These are phyloP conservation scores for Hipposideros armiger DNA, from an alignment of 2,113 vertebrate genomes.

Conservation along the genomic window DNA sequence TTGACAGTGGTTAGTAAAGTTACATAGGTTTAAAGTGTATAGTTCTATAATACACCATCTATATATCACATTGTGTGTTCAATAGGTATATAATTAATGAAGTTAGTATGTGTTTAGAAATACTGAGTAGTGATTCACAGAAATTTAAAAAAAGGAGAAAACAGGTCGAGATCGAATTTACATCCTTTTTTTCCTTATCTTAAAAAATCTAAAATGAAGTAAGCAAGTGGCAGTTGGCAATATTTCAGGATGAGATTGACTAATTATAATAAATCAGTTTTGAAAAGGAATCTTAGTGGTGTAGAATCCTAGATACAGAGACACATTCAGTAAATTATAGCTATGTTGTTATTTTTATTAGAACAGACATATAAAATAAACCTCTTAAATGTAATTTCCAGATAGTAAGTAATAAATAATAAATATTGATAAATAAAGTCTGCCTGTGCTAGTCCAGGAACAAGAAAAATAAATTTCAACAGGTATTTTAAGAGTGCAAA, in stretches of 20 bases:
- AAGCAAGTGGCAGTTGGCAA: neutral
- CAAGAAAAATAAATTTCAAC: neutral
- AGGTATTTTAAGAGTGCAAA: neutral
- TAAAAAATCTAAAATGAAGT: conserved; percentile 40
- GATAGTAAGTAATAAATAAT: conserved; percentile 21
- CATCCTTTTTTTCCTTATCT: neutral
- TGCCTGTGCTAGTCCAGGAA: neutral
- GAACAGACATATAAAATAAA: neutral
- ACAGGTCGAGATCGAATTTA: neutral
- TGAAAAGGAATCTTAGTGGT: conserved; percentile 17
- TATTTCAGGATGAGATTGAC: neutral
- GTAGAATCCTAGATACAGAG: neutral
- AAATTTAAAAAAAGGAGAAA: neutral
- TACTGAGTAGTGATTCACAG: neutral
- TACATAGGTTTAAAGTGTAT: too few relatives aligned
- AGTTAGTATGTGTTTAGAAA: neutral
- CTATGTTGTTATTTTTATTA: neutral
- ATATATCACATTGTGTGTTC: too few relatives aligned
- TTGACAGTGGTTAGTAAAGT: too few relatives aligned
- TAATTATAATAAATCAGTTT: neutral
- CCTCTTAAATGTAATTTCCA: neutral
- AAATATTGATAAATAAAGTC: neutral
- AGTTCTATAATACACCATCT: too few relatives aligned
- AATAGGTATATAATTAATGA: neutral
- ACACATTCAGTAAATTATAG: conserved; percentile 5